Evolutionary conservation across 2,888 invertebrate species (phyloP), one percentile per base, ranked within the genome.

Genomic region (Heteropelma amictum): DNA sequence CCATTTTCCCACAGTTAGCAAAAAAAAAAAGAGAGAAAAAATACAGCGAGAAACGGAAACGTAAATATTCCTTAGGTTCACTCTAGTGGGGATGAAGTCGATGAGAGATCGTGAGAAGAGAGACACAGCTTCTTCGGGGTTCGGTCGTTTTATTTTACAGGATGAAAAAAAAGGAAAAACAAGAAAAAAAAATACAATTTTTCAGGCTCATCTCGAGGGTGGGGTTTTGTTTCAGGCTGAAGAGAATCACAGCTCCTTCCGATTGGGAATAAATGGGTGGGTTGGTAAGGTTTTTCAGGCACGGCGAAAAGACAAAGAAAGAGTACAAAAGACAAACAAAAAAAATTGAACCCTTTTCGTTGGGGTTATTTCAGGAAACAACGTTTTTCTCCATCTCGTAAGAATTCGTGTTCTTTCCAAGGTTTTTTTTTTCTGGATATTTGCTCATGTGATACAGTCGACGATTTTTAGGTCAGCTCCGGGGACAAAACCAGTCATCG

Each of bases 381-480:
- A 68, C 71, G 63, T 72, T 45, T 30, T 61, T 71, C 42, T 65
- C 53, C 45, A 60, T 10, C 12, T 40, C 60, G 69, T 30, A 51
- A 51, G 42, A 33, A 10, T 19, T 26, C 58, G 65, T 71, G 71
- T 45, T 26, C 61, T 2, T 42, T 53, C 60, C 76, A 64, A 72
- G 51, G 70, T 77, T 68, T 75, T 81, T 38, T 74, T 79, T 35
- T 33, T 70, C 45, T 54, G 68, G 42, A 51, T 33, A 47, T 21
- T 76, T 38, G 54, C 54, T 42, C 21, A 33, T 30, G 58, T 73
- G 49, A 72, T 40, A 64, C 35, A 42, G 28, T 63, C 63, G 53
- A 60, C 54, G 60, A 61, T 71, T 86, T 86, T 83, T 85, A 85
- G 83, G 82, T 85, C 80, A 78, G n/a, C 74, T 81, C 19, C 49